Percentiles rank a stretch among this genome's conserved stretches.
Conservation (phyloP, 2,888 invertebrate genomes). For the Leucoptera coffeella region DNA sequence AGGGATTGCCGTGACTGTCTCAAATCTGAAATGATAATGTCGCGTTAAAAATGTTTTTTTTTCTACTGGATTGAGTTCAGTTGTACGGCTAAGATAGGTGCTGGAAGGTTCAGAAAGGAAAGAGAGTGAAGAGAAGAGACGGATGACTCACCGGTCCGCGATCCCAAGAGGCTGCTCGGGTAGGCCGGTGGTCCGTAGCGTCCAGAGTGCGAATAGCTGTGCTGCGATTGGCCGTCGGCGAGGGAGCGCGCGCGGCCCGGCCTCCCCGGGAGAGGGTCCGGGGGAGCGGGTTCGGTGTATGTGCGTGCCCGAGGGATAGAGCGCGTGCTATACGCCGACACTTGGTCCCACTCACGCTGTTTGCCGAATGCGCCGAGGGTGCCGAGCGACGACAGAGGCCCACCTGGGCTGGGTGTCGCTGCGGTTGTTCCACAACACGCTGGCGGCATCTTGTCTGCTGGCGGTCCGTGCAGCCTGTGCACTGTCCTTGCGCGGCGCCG, state of each 20-base stretch:
- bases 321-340: conserved; percentile 86
- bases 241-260: conserved; percentile 73
- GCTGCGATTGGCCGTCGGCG: conserved; percentile 85
- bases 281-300: conserved; percentile 57
- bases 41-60: neutral
- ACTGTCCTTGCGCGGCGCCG: conserved; percentile 72
- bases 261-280: conserved; percentile 73
- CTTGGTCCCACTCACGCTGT: conserved; percentile 67
- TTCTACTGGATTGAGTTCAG: no score
- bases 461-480: conserved; percentile 65
- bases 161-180: conserved; percentile 59
- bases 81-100: no score
- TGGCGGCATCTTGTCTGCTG: conserved; percentile 66
- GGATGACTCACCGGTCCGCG: conserved; percentile 32
- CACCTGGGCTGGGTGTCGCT: conserved; percentile 71
- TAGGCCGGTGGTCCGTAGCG: conserved; percentile 71
- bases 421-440: conserved; percentile 69
- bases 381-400: conserved; percentile 75
- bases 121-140: conserved; percentile 7
- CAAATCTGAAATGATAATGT: conserved; percentile 56
- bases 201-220: conserved; percentile 81
- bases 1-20: conserved; percentile 82
- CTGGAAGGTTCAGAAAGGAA: neutral
- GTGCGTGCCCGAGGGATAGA: conserved; percentile 85
- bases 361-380: conserved; percentile 79